A percentile compares a stretch with the other conserved stretches of the same genome.
These are phyloP conservation scores for Antheraea yamamai DNA, from an alignment of 2,888 invertebrate genomes.

Conservation along the genomic window DNA sequence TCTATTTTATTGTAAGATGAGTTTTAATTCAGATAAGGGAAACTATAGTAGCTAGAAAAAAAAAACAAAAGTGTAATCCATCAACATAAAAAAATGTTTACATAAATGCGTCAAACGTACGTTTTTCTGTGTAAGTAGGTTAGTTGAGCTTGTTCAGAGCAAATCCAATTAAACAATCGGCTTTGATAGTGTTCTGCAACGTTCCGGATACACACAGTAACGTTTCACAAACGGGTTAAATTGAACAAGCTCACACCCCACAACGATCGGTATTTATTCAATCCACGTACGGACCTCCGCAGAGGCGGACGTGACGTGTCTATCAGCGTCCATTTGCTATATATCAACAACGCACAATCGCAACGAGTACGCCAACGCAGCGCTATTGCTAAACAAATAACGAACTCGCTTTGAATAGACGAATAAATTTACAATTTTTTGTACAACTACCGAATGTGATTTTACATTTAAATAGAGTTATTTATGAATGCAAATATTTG, in stretches of 20 bases:
- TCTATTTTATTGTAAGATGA: not conserved
- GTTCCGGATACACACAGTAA: slow-evolving; percentile 25
- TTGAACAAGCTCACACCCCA: slow-evolving; percentile 51
- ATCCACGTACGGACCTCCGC: slow-evolving; percentile 69
- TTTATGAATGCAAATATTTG: slow-evolving; percentile 28
- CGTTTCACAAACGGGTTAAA: slow-evolving; percentile 45
- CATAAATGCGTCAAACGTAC: not conserved
- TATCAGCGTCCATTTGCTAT: slow-evolving; percentile 46
- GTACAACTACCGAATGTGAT: slow-evolving; percentile 22
- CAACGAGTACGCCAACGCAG: slow-evolving; percentile 32
- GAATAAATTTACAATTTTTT: slow-evolving; percentile 29
- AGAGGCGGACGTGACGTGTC: slow-evolving; percentile 64
- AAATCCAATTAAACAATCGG: slow-evolving; percentile 32
- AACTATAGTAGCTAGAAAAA: not conserved
- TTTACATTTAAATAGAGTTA: slow-evolving; percentile 24
- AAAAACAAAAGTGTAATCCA: not conserved
- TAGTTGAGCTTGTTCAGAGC: slow-evolving; percentile 10
- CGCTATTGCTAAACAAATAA: slow-evolving; percentile 34
- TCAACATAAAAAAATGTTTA: not conserved
- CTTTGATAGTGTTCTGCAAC: slow-evolving; percentile 28
- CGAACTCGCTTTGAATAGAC: slow-evolving; percentile 28
- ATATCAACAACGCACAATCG: slow-evolving; percentile 38
- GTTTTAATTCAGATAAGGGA: not conserved
- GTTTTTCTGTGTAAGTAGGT: slow-evolving; percentile 19
- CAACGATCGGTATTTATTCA: slow-evolving; percentile 49